These are phyloP conservation scores for Lethocerus indicus DNA, from an alignment of 1,140 invertebrate genomes.

Conservation along the genomic window DNA sequence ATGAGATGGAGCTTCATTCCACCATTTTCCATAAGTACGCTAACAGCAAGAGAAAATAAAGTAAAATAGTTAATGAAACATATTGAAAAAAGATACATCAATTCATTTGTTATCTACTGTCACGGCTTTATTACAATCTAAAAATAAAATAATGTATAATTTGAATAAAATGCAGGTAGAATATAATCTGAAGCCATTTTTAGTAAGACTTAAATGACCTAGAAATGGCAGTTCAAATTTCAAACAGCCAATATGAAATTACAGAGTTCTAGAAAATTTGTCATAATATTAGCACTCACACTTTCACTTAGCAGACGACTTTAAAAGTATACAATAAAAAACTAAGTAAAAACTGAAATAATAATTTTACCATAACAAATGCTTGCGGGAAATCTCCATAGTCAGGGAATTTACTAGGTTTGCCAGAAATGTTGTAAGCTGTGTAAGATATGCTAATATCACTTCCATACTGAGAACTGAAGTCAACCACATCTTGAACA, in stretches of 20 bases:
- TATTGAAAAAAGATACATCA: too few relatives aligned
- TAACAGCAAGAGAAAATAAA: conserved; percentile 25
- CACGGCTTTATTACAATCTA: too few relatives aligned
- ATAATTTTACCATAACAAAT: conserved; percentile 65
- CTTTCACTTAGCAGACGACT: too few relatives aligned
- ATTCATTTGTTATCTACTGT: too few relatives aligned
- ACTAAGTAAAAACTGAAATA: too few relatives aligned
- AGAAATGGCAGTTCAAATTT: too few relatives aligned
- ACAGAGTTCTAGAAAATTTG: too few relatives aligned
- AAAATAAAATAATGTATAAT: not conserved
- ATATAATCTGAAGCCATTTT: not conserved
- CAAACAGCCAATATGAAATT: too few relatives aligned
- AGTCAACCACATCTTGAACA: conserved; percentile 52
- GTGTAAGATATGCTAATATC: conserved; percentile 75
- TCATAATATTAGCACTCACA: too few relatives aligned
- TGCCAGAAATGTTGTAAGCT: conserved; percentile 66
- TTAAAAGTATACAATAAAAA: too few relatives aligned
- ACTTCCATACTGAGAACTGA: conserved; percentile 80
- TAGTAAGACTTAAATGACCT: too few relatives aligned
- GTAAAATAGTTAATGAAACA: not conserved
- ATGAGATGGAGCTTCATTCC: conserved; percentile 56
- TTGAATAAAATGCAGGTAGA: not conserved
- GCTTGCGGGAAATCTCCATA: conserved; percentile 82
- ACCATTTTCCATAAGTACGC: conserved; percentile 83
- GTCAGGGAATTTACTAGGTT: conserved; percentile 63